These are phyloP conservation scores for Vulpes vulpes DNA, from an alignment of 2,113 vertebrate species.

Conservation along the genomic window DNA sequence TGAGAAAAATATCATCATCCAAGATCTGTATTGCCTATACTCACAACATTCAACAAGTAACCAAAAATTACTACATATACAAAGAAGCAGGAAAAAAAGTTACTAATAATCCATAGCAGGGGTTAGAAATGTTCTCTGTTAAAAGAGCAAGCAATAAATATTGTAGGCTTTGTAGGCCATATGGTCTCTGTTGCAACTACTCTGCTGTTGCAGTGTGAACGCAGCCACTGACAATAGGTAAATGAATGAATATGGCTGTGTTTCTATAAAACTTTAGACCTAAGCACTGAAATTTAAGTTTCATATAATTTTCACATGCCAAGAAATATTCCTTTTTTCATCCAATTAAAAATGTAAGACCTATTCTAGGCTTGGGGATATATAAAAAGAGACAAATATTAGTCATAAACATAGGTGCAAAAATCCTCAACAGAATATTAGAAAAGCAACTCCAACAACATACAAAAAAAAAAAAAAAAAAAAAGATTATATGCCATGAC, in stretches of 20 bases:
- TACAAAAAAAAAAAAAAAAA: background rate
- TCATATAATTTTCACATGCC: background rate
- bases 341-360: conserved; percentile 21
- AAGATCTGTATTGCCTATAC: background rate
- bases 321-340: background rate
- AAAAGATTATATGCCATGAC: background rate
- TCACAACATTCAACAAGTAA: background rate
- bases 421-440: background rate
- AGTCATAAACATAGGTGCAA: background rate
- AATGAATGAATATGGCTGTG: background rate
- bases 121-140: background rate
- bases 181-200: background rate
- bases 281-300: background rate
- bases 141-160: background rate
- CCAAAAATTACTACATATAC: background rate
- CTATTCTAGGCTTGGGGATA: background rate
- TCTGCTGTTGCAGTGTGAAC: background rate
- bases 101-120: background rate
- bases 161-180: background rate
- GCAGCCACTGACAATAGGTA: background rate
- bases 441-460: background rate
- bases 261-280: background rate
- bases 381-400: background rate
- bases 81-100: background rate
- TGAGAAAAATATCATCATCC: background rate